These are phyloP conservation scores for Plumapathes pennacea DNA, from an alignment of 92 coral and sea anemone species.

Conservation along the genomic window DNA sequence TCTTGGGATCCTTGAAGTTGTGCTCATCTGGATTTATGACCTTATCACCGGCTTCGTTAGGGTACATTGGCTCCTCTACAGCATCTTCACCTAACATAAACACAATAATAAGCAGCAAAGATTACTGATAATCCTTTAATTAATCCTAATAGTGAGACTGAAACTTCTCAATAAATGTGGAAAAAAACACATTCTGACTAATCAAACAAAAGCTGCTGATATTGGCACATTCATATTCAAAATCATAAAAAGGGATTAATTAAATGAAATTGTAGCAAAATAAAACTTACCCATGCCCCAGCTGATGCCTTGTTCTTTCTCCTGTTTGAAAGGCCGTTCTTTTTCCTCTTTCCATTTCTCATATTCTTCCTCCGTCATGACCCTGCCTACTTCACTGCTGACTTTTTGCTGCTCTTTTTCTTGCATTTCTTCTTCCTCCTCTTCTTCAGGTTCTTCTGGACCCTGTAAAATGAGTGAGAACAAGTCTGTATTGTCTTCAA, in stretches of 20 bases:
- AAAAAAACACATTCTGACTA: background rate
- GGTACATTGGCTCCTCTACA: slow-evolving; percentile 77
- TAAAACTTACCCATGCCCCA: slow-evolving; percentile 90
- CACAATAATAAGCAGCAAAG: background rate
- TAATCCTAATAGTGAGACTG: no score
- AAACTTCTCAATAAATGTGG: background rate
- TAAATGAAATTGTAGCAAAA: no score
- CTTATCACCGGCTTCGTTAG: slow-evolving; percentile 62
- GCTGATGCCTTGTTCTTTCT: slow-evolving; percentile 64
- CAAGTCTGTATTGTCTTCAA: no score
- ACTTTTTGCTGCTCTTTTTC: slow-evolving; percentile 20
- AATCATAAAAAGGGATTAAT: no score
- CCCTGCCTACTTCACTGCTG: slow-evolving; percentile 68
- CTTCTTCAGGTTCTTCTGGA: slow-evolving; percentile 69
- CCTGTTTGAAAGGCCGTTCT: slow-evolving; percentile 43
- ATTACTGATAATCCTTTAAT: background rate
- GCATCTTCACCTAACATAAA: slow-evolving; percentile 87
- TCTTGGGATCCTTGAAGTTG: slow-evolving; percentile 93
- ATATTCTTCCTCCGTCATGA: slow-evolving; percentile 88
- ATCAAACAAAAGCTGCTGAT: background rate
- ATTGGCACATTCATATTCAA: background rate
- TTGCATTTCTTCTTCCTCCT: slow-evolving; percentile 9
- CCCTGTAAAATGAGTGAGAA: slow-evolving; percentile 49
- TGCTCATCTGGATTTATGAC: slow-evolving; percentile 68
- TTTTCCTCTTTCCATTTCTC: slow-evolving; percentile 81